These are phyloP conservation scores for Bombus soroeensis DNA, from an alignment of 1,140 invertebrate genomes.

Conservation along the genomic window DNA sequence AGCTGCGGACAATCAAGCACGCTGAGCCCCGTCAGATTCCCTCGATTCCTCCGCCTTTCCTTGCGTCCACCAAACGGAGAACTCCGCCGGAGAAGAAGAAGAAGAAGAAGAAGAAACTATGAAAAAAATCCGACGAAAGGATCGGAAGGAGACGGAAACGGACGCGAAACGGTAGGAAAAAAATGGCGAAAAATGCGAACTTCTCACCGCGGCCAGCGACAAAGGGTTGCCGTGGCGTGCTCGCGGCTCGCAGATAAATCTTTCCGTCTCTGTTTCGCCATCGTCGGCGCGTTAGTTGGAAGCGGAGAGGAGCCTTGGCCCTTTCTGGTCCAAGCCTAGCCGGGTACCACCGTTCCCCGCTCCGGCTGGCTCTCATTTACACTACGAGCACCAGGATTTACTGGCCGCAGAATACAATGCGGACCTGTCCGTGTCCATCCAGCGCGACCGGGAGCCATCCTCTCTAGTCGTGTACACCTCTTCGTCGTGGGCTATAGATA, in stretches of 20 bases:
- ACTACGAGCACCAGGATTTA: conserved; percentile 80
- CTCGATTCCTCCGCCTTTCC: neutral
- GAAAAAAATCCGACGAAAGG: conserved; percentile 61
- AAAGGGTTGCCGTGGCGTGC: conserved; percentile 75
- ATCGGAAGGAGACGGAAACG: neutral
- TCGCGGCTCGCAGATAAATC: conserved; percentile 77
- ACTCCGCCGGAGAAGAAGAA: too few relatives aligned
- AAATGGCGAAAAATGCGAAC: conserved; percentile 82
- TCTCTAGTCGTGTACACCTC: conserved; percentile 74
- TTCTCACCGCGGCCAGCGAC: conserved; percentile 81
- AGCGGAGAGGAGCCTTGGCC: conserved; percentile 22
- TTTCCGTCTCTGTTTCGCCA: conserved; percentile 65
- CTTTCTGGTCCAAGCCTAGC: conserved; percentile 55
- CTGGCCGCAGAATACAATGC: conserved; percentile 82
- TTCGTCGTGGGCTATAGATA: conserved; percentile 76
- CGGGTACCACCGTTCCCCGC: neutral
- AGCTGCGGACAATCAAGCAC: neutral
- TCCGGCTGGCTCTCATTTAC: conserved; percentile 78
- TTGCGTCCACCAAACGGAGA: neutral
- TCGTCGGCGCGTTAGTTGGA: conserved; percentile 44
- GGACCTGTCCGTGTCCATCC: conserved; percentile 82
- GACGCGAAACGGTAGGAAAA: conserved; percentile 67
- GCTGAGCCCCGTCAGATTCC: neutral
- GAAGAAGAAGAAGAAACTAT: too few relatives aligned
- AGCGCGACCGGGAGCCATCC: conserved; percentile 75